Conservation (phyloP, 2,888 invertebrate species). For the Dynastes tityus region DNA sequence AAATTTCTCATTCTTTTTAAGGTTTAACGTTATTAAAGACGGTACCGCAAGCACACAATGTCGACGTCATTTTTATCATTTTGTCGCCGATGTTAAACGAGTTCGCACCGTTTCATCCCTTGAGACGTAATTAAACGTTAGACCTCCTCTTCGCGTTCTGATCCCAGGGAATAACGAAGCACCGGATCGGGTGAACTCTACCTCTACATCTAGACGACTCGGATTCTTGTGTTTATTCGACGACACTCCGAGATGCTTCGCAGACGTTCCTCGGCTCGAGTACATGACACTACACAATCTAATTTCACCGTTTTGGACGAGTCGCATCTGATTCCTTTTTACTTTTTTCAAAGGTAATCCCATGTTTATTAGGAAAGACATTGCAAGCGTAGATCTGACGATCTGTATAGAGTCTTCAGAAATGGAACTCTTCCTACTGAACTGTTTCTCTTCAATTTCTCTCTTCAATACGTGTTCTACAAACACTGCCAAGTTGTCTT, state of each 20-base stretch:
- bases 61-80: conserved; percentile 35
- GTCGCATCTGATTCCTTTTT: too few species aligned
- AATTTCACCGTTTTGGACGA: conserved; percentile 20
- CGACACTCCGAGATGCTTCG: conserved; percentile 22
- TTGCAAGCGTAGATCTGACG: too few species aligned
- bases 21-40: conserved; percentile 28
- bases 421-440: too few species aligned
- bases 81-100: conserved; percentile 40
- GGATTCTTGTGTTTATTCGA: conserved; percentile 24
- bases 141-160: conserved; percentile 21
- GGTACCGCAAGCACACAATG: conserved; percentile 24
- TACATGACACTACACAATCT: conserved; percentile 15
- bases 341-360: too few species aligned
- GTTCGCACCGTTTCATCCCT: conserved; percentile 35
- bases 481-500: too few species aligned
- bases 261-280: background rate
- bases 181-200: conserved; percentile 35
- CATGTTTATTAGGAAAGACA: too few species aligned
- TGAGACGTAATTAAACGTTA: conserved; percentile 43
- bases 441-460: too few species aligned
- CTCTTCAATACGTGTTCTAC: too few species aligned
- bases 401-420: too few species aligned
- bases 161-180: conserved; percentile 22
- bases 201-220: background rate
- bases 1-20: background rate